phyloP scores from a whole-genome alignment of 2,888 invertebrate genomes.

The Liodrosophila aerea region DNA sequence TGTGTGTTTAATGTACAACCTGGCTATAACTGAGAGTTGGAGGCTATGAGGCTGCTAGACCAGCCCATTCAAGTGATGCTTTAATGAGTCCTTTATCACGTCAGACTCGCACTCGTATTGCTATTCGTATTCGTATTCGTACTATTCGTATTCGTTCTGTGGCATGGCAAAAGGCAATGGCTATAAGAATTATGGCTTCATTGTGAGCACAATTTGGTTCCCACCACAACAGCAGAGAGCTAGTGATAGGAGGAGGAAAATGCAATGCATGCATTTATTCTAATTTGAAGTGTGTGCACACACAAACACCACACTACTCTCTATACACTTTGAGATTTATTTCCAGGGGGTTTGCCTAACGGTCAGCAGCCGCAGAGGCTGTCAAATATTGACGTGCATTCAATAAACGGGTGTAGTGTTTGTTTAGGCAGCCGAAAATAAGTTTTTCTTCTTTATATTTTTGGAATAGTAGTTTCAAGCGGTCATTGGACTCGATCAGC shows the following conservation, averaged over 20 bases:
- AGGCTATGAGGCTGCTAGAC: slow-evolving; percentile 62
- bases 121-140: background rate
- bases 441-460: background rate
- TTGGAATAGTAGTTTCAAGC: background rate
- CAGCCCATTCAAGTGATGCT: slow-evolving; percentile 78
- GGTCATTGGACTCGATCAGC: slow-evolving; percentile 42
- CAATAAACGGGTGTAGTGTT: slow-evolving; percentile 55
- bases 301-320: too few relatives aligned
- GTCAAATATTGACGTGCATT: slow-evolving; percentile 68
- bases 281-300: slow-evolving; percentile 62
- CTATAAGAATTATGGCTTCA: slow-evolving; percentile 74
- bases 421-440: slow-evolving; percentile 59
- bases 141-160: slow-evolving; percentile 11
- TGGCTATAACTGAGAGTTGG: slow-evolving; percentile 20
- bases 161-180: slow-evolving; percentile 41
- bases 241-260: slow-evolving; percentile 1
- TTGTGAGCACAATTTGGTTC: slow-evolving; percentile 61
- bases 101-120: slow-evolving; percentile 34
- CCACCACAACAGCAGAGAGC: slow-evolving; percentile 49
- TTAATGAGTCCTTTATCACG: slow-evolving; percentile 78
- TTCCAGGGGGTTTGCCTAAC: slow-evolving; percentile 52
- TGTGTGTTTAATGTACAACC: slow-evolving; percentile 23
- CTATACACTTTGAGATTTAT: slow-evolving; percentile 32
- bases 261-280: slow-evolving; percentile 68
- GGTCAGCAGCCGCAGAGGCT: slow-evolving; percentile 42